These are phyloP conservation scores for Latrodectus elegans DNA, from an alignment of 2,888 invertebrate species.

Conservation along the genomic window DNA sequence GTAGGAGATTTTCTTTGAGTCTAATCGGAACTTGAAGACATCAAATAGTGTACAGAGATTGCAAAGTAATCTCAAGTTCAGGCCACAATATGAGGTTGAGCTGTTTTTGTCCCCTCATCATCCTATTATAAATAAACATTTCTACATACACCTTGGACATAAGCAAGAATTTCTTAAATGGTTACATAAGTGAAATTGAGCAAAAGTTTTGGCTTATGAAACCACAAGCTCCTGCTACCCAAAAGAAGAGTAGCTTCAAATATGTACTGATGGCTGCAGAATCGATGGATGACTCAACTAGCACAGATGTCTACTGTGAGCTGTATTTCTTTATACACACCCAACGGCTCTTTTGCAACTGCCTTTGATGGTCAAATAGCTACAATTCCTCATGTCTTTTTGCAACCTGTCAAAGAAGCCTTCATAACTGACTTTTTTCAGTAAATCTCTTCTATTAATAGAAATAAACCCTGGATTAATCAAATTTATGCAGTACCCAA, in stretches of 20 bases:
- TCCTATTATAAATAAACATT: constrained; percentile 1
- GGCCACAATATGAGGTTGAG: neutral
- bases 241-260: constrained; percentile 4
- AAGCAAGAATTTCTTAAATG: neutral
- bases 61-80: neutral
- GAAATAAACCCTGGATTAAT: neutral
- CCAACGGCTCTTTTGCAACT: neutral
- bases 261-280: constrained; percentile 14
- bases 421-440: neutral
- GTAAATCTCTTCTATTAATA: neutral
- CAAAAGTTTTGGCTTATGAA: neutral
- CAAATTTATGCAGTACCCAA: neutral
- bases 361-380: constrained; percentile 18
- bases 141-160: neutral
- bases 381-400: neutral
- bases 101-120: neutral
- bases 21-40: constrained; percentile 4
- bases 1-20: neutral
- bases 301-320: neutral
- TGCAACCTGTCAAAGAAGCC: neutral
- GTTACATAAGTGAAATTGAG: neutral
- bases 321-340: neutral
- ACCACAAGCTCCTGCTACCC: constrained; percentile 7
- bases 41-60: too few species aligned
- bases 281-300: neutral